Conservation (phyloP, 1,140 invertebrate genomes). For the Papilio polytes region DNA sequence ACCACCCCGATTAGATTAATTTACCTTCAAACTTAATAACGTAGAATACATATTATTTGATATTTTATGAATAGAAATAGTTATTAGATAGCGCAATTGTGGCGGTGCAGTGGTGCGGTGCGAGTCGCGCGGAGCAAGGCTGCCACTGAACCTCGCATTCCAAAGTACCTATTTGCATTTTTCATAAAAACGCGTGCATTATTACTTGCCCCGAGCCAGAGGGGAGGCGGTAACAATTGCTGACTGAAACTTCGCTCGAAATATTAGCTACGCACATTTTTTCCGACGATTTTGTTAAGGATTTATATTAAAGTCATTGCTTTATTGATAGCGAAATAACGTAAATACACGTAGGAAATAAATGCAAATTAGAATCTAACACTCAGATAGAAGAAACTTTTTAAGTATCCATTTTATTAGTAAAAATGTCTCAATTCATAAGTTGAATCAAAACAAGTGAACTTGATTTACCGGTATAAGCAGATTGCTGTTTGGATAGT, state of each 20-base stretch:
- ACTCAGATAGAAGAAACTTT: no score
- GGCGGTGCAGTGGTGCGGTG: not conserved
- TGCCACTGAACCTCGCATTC: not conserved
- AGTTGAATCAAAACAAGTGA: no score
- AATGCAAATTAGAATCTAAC: no score
- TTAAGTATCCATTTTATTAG: no score
- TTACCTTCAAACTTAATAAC: no score
- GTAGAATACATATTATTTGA: not conserved
- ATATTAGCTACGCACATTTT: not conserved
- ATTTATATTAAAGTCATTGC: not conserved
- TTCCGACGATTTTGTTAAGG: not conserved
- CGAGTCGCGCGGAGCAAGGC: not conserved
- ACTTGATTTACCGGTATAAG: no score
- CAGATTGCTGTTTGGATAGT: not conserved
- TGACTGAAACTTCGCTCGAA: not conserved
- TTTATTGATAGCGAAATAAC: not conserved
- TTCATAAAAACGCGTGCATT: conserved; percentile 20
- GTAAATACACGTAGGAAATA: not conserved
- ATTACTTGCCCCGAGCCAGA: conserved; percentile 4
- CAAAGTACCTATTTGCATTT: conserved; percentile 9
- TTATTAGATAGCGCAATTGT: conserved; percentile 1
- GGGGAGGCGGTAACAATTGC: not conserved
- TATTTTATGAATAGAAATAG: not conserved
- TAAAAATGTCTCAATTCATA: no score
- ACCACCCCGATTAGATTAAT: not conserved